Conservation (phyloP, 2,888 invertebrate species). For the Sturmia bella region DNA sequence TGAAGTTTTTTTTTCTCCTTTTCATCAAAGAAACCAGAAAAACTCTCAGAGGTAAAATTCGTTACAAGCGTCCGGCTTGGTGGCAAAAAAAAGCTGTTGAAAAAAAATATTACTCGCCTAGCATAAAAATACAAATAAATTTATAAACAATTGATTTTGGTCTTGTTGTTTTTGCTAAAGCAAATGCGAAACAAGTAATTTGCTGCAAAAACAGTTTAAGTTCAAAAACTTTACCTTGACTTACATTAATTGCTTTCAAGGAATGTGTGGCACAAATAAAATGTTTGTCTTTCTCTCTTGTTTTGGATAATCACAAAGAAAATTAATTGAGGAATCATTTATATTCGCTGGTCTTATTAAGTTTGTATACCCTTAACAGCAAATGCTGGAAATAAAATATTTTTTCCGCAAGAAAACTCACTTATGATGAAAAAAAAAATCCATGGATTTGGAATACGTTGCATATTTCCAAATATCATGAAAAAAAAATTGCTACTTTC, state of each 20-base stretch:
- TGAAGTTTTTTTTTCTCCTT: conserved; percentile 9
- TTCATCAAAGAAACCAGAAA: conserved; percentile 15
- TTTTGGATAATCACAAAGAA: not conserved
- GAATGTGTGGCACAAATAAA: conserved; percentile 18
- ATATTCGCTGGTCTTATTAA: no score
- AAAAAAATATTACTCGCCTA: conserved; percentile 27
- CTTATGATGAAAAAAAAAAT: no score
- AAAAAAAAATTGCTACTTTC: no score
- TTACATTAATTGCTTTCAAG: conserved; percentile 59
- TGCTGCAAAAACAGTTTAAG: conserved; percentile 54
- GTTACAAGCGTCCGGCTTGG: conserved; percentile 71
- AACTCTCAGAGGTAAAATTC: conserved; percentile 60
- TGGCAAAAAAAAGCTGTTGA: conserved; percentile 14
- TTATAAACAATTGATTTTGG: conserved; percentile 62
- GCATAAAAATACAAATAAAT: conserved; percentile 44
- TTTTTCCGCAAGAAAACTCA: no score
- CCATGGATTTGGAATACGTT: no score
- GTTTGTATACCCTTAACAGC: no score
- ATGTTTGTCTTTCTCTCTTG: no score
- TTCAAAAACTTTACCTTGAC: conserved; percentile 68
- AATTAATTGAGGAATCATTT: conserved; percentile 6
- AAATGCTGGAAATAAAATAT: no score
- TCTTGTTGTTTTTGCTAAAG: conserved; percentile 37
- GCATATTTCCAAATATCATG: no score
- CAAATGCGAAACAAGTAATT: conserved; percentile 6